These are phyloP conservation scores for Triops cancriformis DNA, from an alignment of 1,140 invertebrate species.

Conservation along the genomic window DNA sequence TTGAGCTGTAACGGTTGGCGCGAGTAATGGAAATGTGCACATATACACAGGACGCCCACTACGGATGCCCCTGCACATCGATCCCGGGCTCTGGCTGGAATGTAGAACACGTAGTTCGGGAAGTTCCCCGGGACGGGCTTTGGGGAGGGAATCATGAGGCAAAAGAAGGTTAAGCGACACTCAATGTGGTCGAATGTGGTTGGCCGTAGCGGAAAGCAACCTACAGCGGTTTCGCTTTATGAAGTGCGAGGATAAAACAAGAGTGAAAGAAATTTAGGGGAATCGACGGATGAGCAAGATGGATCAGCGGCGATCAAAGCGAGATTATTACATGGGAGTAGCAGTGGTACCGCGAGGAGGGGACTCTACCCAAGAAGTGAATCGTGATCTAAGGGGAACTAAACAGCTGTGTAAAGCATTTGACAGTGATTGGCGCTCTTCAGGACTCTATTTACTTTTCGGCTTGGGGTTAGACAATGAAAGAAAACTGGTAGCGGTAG, in stretches of 20 bases:
- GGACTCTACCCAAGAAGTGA: background rate
- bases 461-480: background rate
- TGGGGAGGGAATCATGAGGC: background rate
- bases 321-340: background rate
- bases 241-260: background rate
- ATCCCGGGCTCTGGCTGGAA: background rate
- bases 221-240: background rate
- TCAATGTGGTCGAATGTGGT: background rate
- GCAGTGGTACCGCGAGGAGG: background rate
- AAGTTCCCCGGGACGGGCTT: background rate
- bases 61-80: background rate
- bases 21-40: conserved; percentile 1
- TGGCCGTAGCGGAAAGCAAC: background rate
- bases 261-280: too few relatives aligned
- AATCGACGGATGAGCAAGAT: too few relatives aligned
- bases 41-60: background rate
- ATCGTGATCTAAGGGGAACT: background rate
- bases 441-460: background rate
- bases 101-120: background rate
- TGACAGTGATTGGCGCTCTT: conserved; percentile 7
- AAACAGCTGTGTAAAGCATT: background rate
- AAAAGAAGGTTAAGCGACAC: background rate
- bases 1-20: background rate
- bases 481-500: background rate
- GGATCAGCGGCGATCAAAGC: too few relatives aligned